These are phyloP conservation scores for Turnix velox DNA, from an alignment of 2,113 vertebrate genomes.

Conservation along the genomic window DNA sequence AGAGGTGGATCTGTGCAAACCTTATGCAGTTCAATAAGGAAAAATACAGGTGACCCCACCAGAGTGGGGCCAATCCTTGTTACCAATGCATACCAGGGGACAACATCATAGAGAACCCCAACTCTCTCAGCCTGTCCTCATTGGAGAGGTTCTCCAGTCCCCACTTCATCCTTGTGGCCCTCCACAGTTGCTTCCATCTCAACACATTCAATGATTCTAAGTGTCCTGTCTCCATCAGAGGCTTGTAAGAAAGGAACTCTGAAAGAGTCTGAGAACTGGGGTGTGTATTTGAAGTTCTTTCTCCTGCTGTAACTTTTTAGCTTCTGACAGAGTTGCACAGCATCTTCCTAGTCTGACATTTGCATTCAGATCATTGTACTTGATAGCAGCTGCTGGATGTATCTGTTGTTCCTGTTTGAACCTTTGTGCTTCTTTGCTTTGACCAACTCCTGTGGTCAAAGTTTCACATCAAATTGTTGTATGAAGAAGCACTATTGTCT, in stretches of 20 bases:
- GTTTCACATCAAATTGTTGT: background rate
- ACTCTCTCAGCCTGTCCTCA: too few species aligned
- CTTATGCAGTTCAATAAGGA: too few species aligned
- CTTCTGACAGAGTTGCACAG: background rate
- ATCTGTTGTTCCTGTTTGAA: background rate
- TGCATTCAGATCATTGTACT: background rate
- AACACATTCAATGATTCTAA: too few species aligned
- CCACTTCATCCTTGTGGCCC: too few species aligned
- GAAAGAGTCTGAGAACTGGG: background rate
- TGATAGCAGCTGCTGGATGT: background rate
- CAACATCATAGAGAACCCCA: too few species aligned
- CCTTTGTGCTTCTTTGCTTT: background rate
- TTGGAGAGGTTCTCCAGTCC: too few species aligned
- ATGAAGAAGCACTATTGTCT: background rate
- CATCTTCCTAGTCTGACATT: background rate
- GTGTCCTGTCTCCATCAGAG: background rate
- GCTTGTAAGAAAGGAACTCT: background rate
- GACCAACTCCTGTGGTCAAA: background rate
- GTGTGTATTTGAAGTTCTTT: background rate
- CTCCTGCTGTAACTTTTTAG: background rate
- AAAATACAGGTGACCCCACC: too few species aligned
- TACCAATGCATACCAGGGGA: too few species aligned
- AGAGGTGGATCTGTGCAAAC: too few species aligned
- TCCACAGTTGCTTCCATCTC: too few species aligned
- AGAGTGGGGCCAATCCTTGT: too few species aligned